Evolutionary conservation across 2,113 vertebrate species (phyloP).

Genomic region (Muntiacus muntjak): DNA sequence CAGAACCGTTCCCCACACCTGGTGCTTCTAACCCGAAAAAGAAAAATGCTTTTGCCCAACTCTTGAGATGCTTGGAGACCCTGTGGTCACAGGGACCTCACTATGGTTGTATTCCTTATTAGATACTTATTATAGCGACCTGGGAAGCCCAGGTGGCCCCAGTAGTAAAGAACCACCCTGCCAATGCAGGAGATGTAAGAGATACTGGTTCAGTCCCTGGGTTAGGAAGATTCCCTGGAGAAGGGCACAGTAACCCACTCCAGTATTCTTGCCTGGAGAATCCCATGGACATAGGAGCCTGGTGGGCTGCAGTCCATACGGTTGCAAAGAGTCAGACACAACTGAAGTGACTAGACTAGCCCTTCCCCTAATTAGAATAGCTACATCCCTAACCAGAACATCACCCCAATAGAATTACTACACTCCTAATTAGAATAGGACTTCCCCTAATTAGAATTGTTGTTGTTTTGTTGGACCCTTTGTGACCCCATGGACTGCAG

Average conservation of each 20-base stretch:
- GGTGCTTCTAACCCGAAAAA: not conserved
- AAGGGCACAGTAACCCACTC: not conserved
- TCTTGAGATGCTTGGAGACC: not conserved
- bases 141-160: not conserved
- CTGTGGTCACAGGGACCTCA: fast-evolving
- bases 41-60: not conserved
- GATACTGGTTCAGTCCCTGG: not conserved
- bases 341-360: not conserved
- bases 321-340: not conserved
- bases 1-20: not conserved
- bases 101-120: not conserved
- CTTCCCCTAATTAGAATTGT: not conserved
- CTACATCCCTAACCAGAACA: not conserved
- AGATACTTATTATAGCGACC: not conserved
- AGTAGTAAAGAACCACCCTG: not conserved
- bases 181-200: not conserved
- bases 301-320: not conserved
- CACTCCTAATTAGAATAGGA: not conserved
- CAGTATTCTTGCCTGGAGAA: not conserved
- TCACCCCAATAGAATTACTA: not conserved
- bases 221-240: not conserved
- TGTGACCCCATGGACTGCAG: not conserved
- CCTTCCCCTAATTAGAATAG: not conserved
- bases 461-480: not conserved
- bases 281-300: not conserved